Evolutionary conservation across 2,113 vertebrate genomes (phyloP), one percentile per base, ranked within the genome.

Genomic region (Herpetotheres cachinnans): DNA sequence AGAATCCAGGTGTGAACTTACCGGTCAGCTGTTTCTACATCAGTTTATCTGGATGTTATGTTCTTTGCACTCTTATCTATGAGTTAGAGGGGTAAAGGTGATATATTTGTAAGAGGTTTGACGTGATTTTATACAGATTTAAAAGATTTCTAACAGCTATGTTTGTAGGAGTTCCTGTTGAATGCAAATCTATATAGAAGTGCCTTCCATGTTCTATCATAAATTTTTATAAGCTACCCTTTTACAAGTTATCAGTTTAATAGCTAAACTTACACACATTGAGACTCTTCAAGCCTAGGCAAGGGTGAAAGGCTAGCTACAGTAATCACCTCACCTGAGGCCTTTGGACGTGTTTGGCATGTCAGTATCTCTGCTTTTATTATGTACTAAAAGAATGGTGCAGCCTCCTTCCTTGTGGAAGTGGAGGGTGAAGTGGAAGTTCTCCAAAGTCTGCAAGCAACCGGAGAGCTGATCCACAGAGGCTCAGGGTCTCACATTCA

Each of bases 161-260:
- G 13, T 55, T 84, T 92, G 7, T 27, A 86, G 52, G n/a, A 76
- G 65, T 42, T 74, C 27, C 38, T 24, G 38, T 24, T 83, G 52
- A 90, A 86, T 67, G 30, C 16, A 78, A 78, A 74, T 29, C 29
- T 30, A 40, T 54, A 61, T 8, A 21, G 16, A 77, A 91, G 14
- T 49, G 44, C 78, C 55, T 84, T 74, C 26, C 17, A 16, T 27
- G 29, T n/a, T 94, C 36, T 66, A 26, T 38, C 50, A 63, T 9
- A 82, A 67, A 70, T 46, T 89, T 95, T 95, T 94, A 94, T 79
- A 80, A 82, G 61, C 56, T 76, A 44, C 44, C 10, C 54, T 85
- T 95, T 90, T 79, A 85, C 29, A 82, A 79, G 52, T 84, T 79
- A 79, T 50, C 65, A 50, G n/a, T 91, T 94, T 90, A 94, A 61